Percentiles rank a stretch among this genome's conserved stretches.
These are phyloP conservation scores for Pediacus dermestoides DNA, from an alignment of 2,888 invertebrate species.

Conservation along the genomic window DNA sequence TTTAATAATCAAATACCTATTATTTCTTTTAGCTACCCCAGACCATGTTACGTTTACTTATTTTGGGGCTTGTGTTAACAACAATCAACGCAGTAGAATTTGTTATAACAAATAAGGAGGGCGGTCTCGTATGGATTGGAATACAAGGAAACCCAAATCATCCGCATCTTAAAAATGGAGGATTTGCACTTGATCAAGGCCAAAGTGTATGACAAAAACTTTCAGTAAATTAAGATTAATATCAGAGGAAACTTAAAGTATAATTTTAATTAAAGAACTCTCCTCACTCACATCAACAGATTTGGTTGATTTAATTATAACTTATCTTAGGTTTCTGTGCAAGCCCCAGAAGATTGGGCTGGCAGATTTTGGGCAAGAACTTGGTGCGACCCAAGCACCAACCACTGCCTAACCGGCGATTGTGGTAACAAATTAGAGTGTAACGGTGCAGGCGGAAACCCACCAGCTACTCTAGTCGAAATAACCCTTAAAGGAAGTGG, in stretches of 20 bases:
- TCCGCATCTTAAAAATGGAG: constrained; percentile 31
- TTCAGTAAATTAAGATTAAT: too few species aligned
- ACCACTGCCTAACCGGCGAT: constrained; percentile 46
- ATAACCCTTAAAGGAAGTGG: constrained; percentile 46
- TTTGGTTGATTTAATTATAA: neutral
- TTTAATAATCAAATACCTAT: too few species aligned
- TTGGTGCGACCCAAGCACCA: constrained; percentile 40
- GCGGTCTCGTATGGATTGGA: constrained; percentile 36
- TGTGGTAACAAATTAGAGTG: constrained; percentile 48
- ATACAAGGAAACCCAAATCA: constrained; percentile 37
- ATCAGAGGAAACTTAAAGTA: too few species aligned
- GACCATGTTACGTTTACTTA: too few species aligned
- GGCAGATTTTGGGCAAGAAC: constrained; percentile 51
- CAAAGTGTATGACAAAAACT: constrained; percentile 28
- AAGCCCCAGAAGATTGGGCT: constrained; percentile 42
- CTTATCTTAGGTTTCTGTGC: constrained; percentile 16
- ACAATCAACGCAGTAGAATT: constrained; percentile 22
- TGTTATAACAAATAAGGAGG: constrained; percentile 27
- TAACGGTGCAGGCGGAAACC: constrained; percentile 48
- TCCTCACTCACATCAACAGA: too few species aligned
- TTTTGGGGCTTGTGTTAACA: too few species aligned
- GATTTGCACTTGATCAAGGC: constrained; percentile 29
- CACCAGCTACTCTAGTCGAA: constrained; percentile 49
- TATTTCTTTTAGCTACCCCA: too few species aligned
- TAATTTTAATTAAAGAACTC: constrained; percentile 4